Evolutionary conservation across 2,888 invertebrate genomes (phyloP), one percentile per base, ranked within the genome.

Genomic region (Griposia aprilina): DNA sequence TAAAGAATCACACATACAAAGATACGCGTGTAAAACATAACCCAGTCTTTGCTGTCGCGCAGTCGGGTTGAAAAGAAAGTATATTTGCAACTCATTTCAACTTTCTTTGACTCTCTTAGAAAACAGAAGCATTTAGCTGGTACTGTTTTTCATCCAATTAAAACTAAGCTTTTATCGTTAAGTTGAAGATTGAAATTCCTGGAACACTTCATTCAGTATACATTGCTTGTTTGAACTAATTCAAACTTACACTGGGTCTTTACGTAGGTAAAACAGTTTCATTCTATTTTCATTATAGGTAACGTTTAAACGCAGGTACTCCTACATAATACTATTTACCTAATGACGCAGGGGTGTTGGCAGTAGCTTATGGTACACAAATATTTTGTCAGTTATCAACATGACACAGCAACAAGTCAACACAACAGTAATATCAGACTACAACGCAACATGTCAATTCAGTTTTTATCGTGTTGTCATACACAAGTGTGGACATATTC

Each of bases 181-280:
- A 55, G 6, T 57, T n/a, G 5, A 36, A 30, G 26, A 75, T 75
- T 60, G 17, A 41, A 81, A 55, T 45, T 70, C 52, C 13, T n/a
- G 20, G 52, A 52, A 59, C 36, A 65, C 45, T 82, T 66, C 20
- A 55, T 77, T 66, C 45, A 45, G n/a, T 68, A 36, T 26, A 45
- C 45, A 68, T 45, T 52, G 23, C 20, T 77, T 30, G 69, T 65
- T 69, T 59, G 65, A 77, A 76, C 26, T 80, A 23, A 59, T 52
- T 48, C n/a, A 11, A 68, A 80, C 57, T 68, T 45, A 23, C 15
- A 17, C 36, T 23, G 23, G 20, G 1, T 30, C 15, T 48, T 57
- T 57, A 41, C 13, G n/a, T 41, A 36, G 36, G 23, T 52, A 17
- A n/a, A 69, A 30, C 17, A 52, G 52, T 55, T 52, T 26, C 6